Evolutionary conservation across 1,140 invertebrate species (phyloP).

Genomic region (Sipha flava): DNA sequence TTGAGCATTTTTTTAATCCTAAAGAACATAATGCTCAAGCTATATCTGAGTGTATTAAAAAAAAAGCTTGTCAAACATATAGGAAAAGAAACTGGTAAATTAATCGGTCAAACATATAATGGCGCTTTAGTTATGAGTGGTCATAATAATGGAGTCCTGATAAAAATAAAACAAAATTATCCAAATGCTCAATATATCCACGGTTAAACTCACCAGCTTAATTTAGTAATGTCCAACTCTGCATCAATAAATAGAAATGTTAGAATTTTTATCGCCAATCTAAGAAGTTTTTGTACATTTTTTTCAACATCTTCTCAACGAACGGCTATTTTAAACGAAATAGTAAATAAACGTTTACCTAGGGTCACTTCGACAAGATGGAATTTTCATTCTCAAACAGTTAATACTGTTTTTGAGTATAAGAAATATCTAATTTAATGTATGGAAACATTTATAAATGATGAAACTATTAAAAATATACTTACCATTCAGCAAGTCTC

Average conservation of each 20-base stretch:
- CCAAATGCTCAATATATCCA: neutral
- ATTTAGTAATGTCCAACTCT: neutral
- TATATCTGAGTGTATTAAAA: slow-evolving; percentile 40
- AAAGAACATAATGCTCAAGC: slow-evolving; percentile 36
- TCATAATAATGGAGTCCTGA: neutral
- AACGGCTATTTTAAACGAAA: neutral
- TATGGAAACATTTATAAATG: neutral
- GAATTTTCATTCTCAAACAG: neutral
- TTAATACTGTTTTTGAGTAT: neutral
- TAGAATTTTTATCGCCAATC: neutral
- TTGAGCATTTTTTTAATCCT: no score
- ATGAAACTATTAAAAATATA: neutral
- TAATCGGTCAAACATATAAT: slow-evolving; percentile 22
- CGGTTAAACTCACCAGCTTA: neutral
- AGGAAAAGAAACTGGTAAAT: slow-evolving; percentile 32
- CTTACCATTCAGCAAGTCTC: neutral
- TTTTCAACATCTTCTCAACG: neutral
- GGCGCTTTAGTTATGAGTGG: slow-evolving; percentile 14
- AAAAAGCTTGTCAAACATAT: slow-evolving; percentile 37
- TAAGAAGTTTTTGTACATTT: neutral
- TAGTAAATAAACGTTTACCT: neutral
- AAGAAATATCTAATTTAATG: neutral
- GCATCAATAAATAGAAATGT: neutral
- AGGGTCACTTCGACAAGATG: neutral
- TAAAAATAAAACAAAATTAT: neutral